These are phyloP conservation scores for Pogoniulus pusillus DNA, from an alignment of 2,797 vertebrate genomes.

Conservation along the genomic window DNA sequence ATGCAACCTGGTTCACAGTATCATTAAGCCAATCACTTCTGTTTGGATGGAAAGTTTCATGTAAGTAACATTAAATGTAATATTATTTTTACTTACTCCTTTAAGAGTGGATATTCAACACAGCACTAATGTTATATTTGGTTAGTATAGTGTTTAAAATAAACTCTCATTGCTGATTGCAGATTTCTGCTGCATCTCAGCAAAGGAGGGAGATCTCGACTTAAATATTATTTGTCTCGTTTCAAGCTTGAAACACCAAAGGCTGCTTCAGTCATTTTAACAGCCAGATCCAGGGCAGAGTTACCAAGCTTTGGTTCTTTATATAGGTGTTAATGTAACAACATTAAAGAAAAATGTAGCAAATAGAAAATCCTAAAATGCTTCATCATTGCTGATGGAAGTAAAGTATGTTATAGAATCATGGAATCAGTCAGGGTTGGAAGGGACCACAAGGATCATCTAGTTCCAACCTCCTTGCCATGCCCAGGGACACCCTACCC, in stretches of 20 bases:
- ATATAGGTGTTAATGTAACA: neutral
- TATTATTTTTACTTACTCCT: neutral
- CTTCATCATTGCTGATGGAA: neutral
- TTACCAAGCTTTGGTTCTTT: neutral
- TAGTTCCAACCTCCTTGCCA: no score
- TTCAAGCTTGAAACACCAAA: neutral
- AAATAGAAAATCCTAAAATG: neutral
- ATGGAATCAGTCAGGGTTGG: no score
- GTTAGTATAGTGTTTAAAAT: neutral
- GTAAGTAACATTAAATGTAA: neutral
- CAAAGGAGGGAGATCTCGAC: neutral
- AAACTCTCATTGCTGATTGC: neutral
- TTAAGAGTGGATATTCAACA: neutral
- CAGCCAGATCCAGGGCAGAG: neutral
- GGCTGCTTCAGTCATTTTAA: neutral
- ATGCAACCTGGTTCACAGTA: neutral
- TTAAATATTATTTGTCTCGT: neutral
- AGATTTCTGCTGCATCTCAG: neutral
- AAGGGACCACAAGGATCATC: no score
- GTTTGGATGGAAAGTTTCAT: neutral
- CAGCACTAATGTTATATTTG: neutral
- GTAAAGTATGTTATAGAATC: neutral
- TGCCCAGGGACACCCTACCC: no score
- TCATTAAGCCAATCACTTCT: neutral
- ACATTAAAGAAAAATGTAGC: neutral